Base-by-base conservation (phyloP, 2,888 invertebrate species). In the Vanessa cardui region DNA sequence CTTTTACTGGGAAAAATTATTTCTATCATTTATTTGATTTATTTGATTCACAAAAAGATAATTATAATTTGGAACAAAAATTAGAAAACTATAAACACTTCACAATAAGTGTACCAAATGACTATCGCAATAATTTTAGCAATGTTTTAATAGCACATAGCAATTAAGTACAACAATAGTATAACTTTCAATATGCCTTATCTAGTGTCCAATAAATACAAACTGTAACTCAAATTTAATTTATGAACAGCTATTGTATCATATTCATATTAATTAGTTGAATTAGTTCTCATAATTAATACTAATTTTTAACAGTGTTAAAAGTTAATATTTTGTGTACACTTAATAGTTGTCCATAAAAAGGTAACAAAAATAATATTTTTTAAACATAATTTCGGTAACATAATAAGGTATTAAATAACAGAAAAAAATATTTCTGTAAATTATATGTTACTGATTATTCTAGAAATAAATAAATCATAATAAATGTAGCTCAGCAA, bases 31-130 rank as follows among this genome's bases (percentile, higher is more conserved):
- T 2, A 6, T 3, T 56, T 56, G 16, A 26, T 52, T 7, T n/a
- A n/a, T n/a, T 54, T 31, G 8, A 26, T 6, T 21, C n/a, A 45
- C 21, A 59, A 21, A 21, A 12, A 59, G 5, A 7, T 8, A 16
- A 26, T 26, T 46, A 59, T 21, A 46, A 31, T 15, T 31, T 31
- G 31, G n/a, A 59, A 59, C 26, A 59, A n/a, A 31, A n/a, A 46
- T 18, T 46, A 31, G 6, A 44, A 60, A 31, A 18, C 16, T 45
- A 59, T 46, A 16, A 59, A 60, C 59, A 60, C 59, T 60, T 60
- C 59, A 60, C 47, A 47, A 60, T 31, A 60, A 26, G 6, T 45
- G 1, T 15, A 46, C 16, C 16, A 18, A 56, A 12, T 47, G 2
- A 12, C 26, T 18, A 9, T 47, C 59, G 59, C 59, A 46, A 16